These are phyloP conservation scores for Picus viridis DNA, from an alignment of 2,797 vertebrate species.

Conservation along the genomic window DNA sequence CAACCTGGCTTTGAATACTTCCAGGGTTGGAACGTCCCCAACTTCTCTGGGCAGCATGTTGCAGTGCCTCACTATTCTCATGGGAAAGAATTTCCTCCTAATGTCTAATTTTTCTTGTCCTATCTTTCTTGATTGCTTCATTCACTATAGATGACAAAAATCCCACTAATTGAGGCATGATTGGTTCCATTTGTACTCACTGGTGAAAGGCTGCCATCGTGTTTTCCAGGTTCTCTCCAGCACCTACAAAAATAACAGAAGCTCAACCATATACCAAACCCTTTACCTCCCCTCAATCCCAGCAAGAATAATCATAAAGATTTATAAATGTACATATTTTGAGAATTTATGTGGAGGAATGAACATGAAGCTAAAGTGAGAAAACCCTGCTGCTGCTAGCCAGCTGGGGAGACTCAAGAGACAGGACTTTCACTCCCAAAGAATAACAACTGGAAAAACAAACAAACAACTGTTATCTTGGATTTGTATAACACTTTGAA, in stretches of 20 bases:
- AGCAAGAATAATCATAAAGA: not conserved
- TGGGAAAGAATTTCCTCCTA: too few species aligned
- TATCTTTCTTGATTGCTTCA: not conserved
- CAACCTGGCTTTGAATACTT: too few species aligned
- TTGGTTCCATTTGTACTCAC: conserved; percentile 81
- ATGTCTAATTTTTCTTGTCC: not conserved
- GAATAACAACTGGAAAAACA: not conserved
- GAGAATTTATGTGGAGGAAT: not conserved
- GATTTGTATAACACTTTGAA: not conserved
- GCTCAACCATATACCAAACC: not conserved
- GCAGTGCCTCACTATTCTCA: too few species aligned
- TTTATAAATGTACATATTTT: not conserved
- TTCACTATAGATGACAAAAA: not conserved
- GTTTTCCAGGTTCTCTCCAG: conserved; percentile 97
- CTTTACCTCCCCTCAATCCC: not conserved
- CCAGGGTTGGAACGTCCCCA: too few species aligned
- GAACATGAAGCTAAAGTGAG: not conserved
- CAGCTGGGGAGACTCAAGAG: not conserved
- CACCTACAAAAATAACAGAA: conserved; percentile 81
- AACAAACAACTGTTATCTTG: not conserved
- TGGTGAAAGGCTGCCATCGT: conserved; percentile 97
- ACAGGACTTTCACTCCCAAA: not conserved
- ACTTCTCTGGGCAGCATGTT: too few species aligned
- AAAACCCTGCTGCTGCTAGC: not conserved
- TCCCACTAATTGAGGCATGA: not conserved